phyloP scores from a whole-genome alignment of 2,113 vertebrate genomes.

The Notarius lentiginosus region DNA sequence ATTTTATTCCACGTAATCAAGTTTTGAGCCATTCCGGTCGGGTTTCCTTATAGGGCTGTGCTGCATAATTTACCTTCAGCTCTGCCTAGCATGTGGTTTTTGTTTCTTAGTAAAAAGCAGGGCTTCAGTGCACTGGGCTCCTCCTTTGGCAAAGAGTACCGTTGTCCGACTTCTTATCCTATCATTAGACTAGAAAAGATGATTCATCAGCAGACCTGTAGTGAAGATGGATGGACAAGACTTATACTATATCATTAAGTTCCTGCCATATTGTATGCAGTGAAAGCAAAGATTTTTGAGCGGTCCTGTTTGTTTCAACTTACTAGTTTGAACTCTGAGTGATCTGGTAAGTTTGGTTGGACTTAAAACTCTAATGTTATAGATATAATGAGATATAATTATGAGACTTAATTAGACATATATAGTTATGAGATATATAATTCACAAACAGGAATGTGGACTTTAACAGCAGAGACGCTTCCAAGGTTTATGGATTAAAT shows the following conservation, averaged over 20 bases:
- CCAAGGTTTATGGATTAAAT: not conserved
- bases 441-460: not conserved
- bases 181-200: conserved; percentile 38
- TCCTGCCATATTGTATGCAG: conserved; percentile 15
- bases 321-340: not conserved
- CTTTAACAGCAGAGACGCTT: not conserved
- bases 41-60: conserved; percentile 77
- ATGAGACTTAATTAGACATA: too few relatives aligned
- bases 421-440: not conserved
- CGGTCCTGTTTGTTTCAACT: not conserved
- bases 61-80: conserved; percentile 75
- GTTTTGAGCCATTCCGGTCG: conserved; percentile 68
- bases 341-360: not conserved
- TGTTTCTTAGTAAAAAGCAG: conserved; percentile 57
- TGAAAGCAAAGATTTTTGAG: conserved; percentile 12
- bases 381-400: too few relatives aligned
- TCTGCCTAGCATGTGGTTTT: conserved; percentile 73
- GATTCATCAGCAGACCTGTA: conserved; percentile 27
- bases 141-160: conserved; percentile 34
- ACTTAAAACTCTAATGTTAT: too few relatives aligned
- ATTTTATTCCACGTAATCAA: conserved; percentile 74
- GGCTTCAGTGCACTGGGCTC: conserved; percentile 28
- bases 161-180: conserved; percentile 39
- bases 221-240: conserved; percentile 21
- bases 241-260: conserved; percentile 37